Conservation (phyloP, 2,888 invertebrate species). For the Thymelicus acteon region DNA sequence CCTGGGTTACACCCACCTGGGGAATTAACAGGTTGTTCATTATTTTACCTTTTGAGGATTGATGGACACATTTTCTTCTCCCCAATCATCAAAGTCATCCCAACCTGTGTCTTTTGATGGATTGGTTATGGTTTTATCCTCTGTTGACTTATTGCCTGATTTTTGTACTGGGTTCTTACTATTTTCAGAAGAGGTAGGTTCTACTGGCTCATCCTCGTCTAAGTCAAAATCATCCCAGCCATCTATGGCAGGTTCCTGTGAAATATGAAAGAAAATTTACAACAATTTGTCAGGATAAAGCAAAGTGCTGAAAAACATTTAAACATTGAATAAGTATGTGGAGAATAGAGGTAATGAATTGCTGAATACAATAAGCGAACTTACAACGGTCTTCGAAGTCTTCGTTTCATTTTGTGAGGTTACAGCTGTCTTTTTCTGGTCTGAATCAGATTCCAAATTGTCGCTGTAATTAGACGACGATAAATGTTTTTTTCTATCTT, state of each 20-base stretch:
- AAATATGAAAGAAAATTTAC: not conserved
- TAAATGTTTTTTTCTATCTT: conserved; percentile 66
- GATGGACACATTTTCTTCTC: conserved; percentile 53
- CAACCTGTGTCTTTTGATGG: conserved; percentile 75
- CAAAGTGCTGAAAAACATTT: too few species aligned
- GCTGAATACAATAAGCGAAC: not conserved
- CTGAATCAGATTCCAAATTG: conserved; percentile 61
- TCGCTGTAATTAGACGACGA: conserved; percentile 77
- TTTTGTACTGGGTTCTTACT: conserved; percentile 8
- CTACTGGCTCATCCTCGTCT: conserved; percentile 58
- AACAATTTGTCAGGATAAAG: too few species aligned
- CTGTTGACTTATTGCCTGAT: conserved; percentile 21
- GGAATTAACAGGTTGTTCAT: too few species aligned
- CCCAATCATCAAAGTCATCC: conserved; percentile 83
- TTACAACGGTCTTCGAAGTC: conserved; percentile 42
- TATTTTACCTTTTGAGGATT: conserved; percentile 52
- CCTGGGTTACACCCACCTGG: too few species aligned
- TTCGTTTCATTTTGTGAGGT: conserved; percentile 40
- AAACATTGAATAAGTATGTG: too few species aligned
- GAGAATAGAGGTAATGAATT: too few species aligned
- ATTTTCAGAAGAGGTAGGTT: conserved; percentile 23
- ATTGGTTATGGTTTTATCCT: conserved; percentile 42
- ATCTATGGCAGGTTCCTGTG: conserved; percentile 54
- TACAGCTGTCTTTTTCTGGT: conserved; percentile 46
- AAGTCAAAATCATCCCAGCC: conserved; percentile 83